These are phyloP conservation scores for Ischnura elegans DNA, from an alignment of 2,888 invertebrate species.

Conservation along the genomic window DNA sequence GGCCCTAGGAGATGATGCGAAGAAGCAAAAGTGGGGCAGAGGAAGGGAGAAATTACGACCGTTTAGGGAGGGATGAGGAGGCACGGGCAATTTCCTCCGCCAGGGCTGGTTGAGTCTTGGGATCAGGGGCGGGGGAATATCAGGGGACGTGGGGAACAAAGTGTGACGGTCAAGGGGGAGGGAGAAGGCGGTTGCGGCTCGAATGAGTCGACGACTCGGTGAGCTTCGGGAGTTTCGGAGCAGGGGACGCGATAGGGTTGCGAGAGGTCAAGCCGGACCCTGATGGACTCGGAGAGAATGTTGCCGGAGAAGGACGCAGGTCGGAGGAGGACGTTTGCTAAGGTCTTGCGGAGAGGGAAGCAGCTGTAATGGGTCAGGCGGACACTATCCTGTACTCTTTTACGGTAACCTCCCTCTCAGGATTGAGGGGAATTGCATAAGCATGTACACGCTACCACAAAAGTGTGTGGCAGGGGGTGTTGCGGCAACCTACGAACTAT, in stretches of 20 bases:
- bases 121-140: background rate
- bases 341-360: background rate
- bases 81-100: slow-evolving; percentile 47
- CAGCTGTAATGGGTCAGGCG: too few species aligned
- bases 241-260: background rate
- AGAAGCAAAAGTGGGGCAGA: background rate
- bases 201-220: slow-evolving; percentile 8
- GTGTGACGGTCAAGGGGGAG: background rate
- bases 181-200: background rate
- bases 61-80: slow-evolving; percentile 34
- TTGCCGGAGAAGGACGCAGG: background rate
- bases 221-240: slow-evolving; percentile 45
- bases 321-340: background rate
- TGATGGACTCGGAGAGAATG: slow-evolving; percentile 28
- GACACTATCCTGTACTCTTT: too few species aligned
- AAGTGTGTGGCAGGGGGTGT: too few species aligned
- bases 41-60: slow-evolving; percentile 51
- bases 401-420: too few species aligned
- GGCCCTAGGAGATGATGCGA: too few species aligned
- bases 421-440: too few species aligned
- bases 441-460: too few species aligned
- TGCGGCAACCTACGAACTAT: too few species aligned
- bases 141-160: background rate
- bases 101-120: background rate
- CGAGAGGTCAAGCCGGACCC: slow-evolving; percentile 37